Conservation (phyloP, 2,888 invertebrate species). For the Noctua janthe region DNA sequence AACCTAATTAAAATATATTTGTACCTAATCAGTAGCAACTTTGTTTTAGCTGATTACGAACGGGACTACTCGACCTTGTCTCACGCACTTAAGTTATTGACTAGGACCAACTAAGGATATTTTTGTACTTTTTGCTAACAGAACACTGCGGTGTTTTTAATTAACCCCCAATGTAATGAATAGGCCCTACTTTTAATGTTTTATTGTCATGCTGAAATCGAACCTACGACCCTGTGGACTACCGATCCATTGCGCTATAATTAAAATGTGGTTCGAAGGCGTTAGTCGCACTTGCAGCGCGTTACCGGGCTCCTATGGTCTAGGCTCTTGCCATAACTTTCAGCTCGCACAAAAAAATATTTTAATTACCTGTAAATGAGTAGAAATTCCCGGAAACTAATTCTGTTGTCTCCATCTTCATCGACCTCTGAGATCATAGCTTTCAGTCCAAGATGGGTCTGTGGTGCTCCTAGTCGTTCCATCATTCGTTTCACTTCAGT, state of each 20-base stretch:
- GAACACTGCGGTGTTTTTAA: background rate
- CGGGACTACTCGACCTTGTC: background rate
- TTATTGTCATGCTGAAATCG: background rate
- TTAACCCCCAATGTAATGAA: background rate
- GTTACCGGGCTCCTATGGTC: background rate
- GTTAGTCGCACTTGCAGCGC: background rate
- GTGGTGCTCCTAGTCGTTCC: slow-evolving; percentile 98
- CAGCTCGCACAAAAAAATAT: background rate
- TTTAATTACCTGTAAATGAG: slow-evolving; percentile 91
- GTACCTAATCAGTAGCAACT: background rate
- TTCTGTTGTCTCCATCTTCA: slow-evolving; percentile 95
- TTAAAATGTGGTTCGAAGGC: background rate
- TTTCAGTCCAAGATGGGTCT: slow-evolving; percentile 98
- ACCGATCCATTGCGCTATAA: background rate
- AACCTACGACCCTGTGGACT: background rate
- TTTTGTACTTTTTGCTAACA: background rate
- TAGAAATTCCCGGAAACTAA: slow-evolving; percentile 97
- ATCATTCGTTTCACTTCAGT: slow-evolving; percentile 98
- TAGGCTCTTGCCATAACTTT: background rate
- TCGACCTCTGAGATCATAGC: slow-evolving; percentile 98
- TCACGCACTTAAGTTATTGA: background rate
- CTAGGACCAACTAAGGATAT: background rate
- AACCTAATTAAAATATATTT: background rate
- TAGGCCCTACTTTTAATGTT: background rate
- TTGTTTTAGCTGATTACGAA: background rate